These are phyloP conservation scores for Chydorus sphaericus DNA, from an alignment of 2,888 invertebrate species.

Conservation along the genomic window DNA sequence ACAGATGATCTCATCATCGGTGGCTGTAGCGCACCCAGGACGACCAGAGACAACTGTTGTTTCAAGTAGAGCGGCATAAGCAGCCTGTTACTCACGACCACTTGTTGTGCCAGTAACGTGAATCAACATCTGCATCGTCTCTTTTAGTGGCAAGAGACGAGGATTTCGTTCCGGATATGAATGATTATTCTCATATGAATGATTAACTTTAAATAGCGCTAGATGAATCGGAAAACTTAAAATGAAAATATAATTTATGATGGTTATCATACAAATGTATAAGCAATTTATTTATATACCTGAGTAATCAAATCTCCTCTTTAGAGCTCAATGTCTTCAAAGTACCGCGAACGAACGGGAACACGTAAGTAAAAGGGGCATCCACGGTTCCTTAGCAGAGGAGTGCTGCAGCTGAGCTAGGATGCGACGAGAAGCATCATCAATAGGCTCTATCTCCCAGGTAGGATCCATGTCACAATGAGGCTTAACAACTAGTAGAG, in stretches of 20 bases:
- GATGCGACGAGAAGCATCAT: slow-evolving; percentile 45
- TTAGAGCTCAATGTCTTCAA: slow-evolving; percentile 2
- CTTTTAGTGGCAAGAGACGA: slow-evolving; percentile 58
- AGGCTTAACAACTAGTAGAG: slow-evolving; percentile 58
- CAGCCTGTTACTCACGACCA: slow-evolving; percentile 59
- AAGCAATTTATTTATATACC: too few relatives aligned
- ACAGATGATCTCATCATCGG: slow-evolving; percentile 54
- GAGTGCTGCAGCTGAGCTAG: slow-evolving; percentile 41
- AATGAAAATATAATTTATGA: too few relatives aligned
- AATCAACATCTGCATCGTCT: slow-evolving; percentile 65
- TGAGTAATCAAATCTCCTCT: slow-evolving; percentile 4
- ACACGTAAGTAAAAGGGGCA: slow-evolving; percentile 67
- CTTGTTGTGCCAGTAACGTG: slow-evolving; percentile 53
- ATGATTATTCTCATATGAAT: background rate
- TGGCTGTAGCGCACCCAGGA: slow-evolving; percentile 43
- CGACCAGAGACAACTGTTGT: slow-evolving; percentile 57
- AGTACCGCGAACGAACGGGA: slow-evolving; percentile 41
- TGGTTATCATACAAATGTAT: too few relatives aligned
- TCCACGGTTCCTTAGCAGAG: slow-evolving; percentile 38
- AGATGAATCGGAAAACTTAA: too few relatives aligned
- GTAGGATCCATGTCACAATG: slow-evolving; percentile 59
- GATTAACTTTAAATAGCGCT: too few relatives aligned
- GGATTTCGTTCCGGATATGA: slow-evolving; percentile 43
- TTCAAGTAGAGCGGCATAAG: slow-evolving; percentile 63
- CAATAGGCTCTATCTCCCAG: slow-evolving; percentile 58